Evolutionary conservation across 2,113 vertebrate genomes (phyloP).

Genomic region (Haemorhous mexicanus): DNA sequence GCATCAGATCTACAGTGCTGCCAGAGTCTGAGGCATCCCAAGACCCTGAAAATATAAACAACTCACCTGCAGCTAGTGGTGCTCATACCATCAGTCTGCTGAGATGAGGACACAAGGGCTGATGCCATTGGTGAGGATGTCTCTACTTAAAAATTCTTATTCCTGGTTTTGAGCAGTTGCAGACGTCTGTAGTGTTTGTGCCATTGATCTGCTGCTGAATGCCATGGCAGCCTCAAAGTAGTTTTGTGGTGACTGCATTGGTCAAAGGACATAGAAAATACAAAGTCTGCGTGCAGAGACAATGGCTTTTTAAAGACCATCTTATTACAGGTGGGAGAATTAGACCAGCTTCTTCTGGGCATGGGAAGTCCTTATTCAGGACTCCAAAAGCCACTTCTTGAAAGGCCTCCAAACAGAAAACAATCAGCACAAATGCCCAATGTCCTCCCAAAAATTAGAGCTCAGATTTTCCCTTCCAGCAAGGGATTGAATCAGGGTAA

Average conservation of each 20-base stretch:
- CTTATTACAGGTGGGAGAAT: background rate
- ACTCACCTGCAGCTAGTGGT: background rate
- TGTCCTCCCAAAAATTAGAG: background rate
- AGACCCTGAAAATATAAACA: background rate
- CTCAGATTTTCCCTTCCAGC: background rate
- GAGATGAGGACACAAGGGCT: background rate
- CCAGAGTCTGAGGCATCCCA: background rate
- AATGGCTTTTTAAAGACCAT: background rate
- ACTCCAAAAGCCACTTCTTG: background rate
- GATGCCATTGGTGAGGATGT: background rate
- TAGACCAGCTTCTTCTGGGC: background rate
- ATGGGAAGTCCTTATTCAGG: background rate
- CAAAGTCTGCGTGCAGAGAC: background rate
- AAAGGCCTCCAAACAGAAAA: background rate
- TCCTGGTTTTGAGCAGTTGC: background rate
- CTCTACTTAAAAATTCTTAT: background rate
- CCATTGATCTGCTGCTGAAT: background rate
- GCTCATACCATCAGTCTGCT: background rate
- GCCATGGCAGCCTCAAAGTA: background rate
- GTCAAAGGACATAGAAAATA: background rate
- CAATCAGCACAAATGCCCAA: background rate
- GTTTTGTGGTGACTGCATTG: background rate
- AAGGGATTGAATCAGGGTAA: background rate
- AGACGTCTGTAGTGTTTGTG: background rate
- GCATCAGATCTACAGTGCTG: background rate